phyloP scores from a whole-genome alignment of 2,113 vertebrate species.

The Muntiacus muntjak region DNA sequence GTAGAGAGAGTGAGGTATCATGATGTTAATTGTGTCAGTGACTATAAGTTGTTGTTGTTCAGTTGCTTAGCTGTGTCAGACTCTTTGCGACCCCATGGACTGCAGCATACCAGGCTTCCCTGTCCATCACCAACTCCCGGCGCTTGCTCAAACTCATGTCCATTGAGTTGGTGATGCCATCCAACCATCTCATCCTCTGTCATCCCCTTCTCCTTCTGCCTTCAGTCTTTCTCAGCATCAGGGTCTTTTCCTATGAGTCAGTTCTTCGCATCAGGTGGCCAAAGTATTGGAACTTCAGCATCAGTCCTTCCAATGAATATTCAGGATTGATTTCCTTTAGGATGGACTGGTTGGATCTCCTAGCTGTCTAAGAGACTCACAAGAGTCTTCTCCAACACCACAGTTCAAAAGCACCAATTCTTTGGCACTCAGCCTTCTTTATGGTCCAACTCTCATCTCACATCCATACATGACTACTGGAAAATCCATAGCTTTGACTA shows the following conservation, averaged over 20 bases:
- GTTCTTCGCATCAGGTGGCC: not conserved
- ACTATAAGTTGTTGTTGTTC: not conserved
- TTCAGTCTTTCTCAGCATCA: not conserved
- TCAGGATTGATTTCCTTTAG: not conserved
- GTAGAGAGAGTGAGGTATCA: not conserved
- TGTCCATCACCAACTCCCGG: not conserved
- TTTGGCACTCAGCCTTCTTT: not conserved
- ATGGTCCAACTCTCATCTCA: not conserved
- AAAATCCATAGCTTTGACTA: not conserved
- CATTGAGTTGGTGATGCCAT: not conserved
- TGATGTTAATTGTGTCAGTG: not conserved
- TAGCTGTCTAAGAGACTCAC: not conserved
- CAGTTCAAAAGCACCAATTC: not conserved
- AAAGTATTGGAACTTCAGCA: not conserved
- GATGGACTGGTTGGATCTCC: not conserved
- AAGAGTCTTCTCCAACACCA: not conserved
- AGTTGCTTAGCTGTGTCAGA: not conserved
- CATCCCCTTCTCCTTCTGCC: not conserved
- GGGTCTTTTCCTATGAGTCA: not conserved
- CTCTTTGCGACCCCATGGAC: fast-evolving
- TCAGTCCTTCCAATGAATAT: not conserved
- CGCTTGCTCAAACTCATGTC: not conserved
- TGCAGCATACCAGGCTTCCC: not conserved
- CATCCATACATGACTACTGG: not conserved
- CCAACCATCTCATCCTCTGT: not conserved